These are phyloP conservation scores for Coturnix japonica DNA, from an alignment of 2,113 vertebrate species.

Conservation along the genomic window DNA sequence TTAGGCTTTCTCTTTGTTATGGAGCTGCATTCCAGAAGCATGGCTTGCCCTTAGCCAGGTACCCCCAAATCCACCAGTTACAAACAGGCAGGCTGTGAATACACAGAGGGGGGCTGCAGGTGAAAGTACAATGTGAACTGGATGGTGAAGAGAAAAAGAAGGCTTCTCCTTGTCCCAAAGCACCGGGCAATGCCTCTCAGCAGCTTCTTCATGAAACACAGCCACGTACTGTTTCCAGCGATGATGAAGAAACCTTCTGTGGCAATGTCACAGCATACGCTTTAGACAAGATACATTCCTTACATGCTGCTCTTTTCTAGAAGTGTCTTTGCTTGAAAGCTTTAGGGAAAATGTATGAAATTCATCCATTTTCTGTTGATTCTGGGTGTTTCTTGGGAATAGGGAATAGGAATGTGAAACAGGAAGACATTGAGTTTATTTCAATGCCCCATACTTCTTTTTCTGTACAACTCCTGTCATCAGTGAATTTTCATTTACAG, in stretches of 20 bases:
- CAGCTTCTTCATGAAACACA: neutral
- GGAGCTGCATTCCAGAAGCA: neutral
- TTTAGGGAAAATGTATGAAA: neutral
- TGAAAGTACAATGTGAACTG: neutral
- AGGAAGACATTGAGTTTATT: neutral
- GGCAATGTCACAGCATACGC: neutral
- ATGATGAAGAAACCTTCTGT: neutral
- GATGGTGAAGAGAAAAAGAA: neutral
- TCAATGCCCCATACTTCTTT: neutral
- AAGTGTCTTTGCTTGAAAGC: neutral
- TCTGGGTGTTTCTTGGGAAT: neutral
- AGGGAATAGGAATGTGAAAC: neutral
- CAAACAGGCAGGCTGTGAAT: neutral
- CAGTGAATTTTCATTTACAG: neutral
- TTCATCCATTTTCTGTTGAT: neutral
- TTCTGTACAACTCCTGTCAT: neutral
- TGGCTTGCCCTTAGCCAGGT: neutral
- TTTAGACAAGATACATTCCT: neutral
- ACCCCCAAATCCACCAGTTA: neutral
- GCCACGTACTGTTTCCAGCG: neutral
- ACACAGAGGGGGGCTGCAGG: neutral
- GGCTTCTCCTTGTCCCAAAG: neutral
- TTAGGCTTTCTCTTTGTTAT: neutral
- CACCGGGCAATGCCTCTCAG: accelerated
- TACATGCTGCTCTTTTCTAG: neutral